These are phyloP conservation scores for Myripristis jacobus DNA, from an alignment of 2,797 vertebrate genomes.

Conservation along the genomic window DNA sequence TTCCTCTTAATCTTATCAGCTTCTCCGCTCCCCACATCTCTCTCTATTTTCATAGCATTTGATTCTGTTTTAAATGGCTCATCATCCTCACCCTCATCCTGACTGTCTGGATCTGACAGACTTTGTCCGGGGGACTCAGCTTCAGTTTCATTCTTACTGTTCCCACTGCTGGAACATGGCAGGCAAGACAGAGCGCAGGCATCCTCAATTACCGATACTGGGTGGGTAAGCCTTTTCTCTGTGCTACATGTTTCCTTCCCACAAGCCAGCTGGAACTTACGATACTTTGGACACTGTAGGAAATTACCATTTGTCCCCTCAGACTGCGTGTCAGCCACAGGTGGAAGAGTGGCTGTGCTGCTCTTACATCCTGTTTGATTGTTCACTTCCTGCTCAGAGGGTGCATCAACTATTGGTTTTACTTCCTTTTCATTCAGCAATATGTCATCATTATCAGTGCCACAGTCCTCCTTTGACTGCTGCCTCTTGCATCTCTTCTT, in stretches of 20 bases:
- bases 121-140: constrained; percentile 24
- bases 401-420: constrained; percentile 77
- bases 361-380: constrained; percentile 53
- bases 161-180: constrained; percentile 33
- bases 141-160: constrained; percentile 38
- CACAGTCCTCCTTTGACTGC: constrained; percentile 16
- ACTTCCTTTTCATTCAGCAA: constrained; percentile 74
- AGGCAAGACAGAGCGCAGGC: constrained; percentile 34
- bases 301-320: constrained; percentile 67
- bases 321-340: constrained; percentile 8
- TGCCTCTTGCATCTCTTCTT: constrained; percentile 77
- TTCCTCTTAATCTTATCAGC: constrained; percentile 21
- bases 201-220: constrained; percentile 26
- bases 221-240: constrained; percentile 43
- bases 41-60: constrained; percentile 10
- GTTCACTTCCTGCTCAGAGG: constrained; percentile 72
- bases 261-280: constrained; percentile 94
- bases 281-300: constrained; percentile 90
- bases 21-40: background rate
- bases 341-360: constrained; percentile 39
- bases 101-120: background rate
- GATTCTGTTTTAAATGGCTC: constrained; percentile 22
- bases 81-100: constrained; percentile 5
- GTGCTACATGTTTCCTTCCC: constrained; percentile 72
- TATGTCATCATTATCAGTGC: constrained; percentile 38